Percentiles rank a stretch among this genome's conserved stretches.
These are phyloP conservation scores for Coremacera marginata DNA, from an alignment of 2,888 invertebrate species.

Conservation along the genomic window DNA sequence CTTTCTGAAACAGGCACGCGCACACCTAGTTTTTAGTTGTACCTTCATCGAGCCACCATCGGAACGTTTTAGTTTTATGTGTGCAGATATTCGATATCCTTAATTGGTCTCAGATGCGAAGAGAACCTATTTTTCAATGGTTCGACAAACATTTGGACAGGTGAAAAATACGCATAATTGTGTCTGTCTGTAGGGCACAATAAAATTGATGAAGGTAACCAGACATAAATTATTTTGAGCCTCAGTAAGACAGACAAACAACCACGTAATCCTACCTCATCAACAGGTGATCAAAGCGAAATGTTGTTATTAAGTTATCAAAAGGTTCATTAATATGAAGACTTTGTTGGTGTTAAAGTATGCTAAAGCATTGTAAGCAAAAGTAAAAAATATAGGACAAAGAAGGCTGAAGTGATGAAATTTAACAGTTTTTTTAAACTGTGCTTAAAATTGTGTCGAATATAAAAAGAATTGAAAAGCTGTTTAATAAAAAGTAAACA, in stretches of 20 bases:
- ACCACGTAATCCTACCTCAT: slow-evolving; percentile 32
- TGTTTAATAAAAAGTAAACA: too few species aligned
- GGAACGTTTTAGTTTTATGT: slow-evolving; percentile 52
- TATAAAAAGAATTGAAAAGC: too few species aligned
- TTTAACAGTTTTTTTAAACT: too few species aligned
- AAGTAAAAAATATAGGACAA: too few species aligned
- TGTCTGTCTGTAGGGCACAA: slow-evolving; percentile 46
- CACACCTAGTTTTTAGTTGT: too few species aligned
- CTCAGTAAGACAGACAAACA: not conserved
- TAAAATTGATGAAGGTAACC: slow-evolving; percentile 46
- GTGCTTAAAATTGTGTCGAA: too few species aligned
- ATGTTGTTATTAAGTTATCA: slow-evolving; percentile 67
- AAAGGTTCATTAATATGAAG: slow-evolving; percentile 33
- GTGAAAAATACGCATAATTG: slow-evolving; percentile 59
- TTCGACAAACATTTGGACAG: slow-evolving; percentile 62
- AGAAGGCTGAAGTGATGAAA: too few species aligned
- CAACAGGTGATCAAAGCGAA: slow-evolving; percentile 61
- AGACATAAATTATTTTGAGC: slow-evolving; percentile 10
- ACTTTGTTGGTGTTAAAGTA: not conserved
- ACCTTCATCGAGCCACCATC: slow-evolving; percentile 30
- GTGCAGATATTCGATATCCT: slow-evolving; percentile 56
- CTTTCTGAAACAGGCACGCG: slow-evolving; percentile 3
- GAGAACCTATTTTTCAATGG: slow-evolving; percentile 62
- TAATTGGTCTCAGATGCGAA: slow-evolving; percentile 60
- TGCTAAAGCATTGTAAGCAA: too few species aligned